Evolutionary conservation across 2,113 vertebrate genomes (phyloP).

Genomic region (Mormyrus iriodes): DNA sequence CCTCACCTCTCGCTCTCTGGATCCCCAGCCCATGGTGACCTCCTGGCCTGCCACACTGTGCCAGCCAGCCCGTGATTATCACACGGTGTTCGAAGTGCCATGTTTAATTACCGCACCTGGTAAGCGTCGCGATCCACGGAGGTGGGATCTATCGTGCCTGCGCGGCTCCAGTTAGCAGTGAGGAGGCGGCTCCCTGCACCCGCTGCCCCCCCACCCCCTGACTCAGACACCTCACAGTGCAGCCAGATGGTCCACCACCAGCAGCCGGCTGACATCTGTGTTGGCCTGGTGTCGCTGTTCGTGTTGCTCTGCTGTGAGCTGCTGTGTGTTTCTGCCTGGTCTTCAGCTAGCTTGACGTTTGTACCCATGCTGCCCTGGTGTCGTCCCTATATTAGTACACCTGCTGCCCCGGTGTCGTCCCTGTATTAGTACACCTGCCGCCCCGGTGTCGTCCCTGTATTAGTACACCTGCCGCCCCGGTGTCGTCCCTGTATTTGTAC

Average conservation of each 20-base stretch:
- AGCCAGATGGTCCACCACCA: slow-evolving; percentile 24
- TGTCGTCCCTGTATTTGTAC: not conserved
- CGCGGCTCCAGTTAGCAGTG: not conserved
- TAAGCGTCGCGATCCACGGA: slow-evolving; percentile 39
- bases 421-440: not conserved
- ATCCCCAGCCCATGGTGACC: slow-evolving; percentile 54
- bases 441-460: too few relatives aligned
- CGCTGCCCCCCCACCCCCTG: not conserved
- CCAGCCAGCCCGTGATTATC: slow-evolving; percentile 47
- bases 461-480: not conserved
- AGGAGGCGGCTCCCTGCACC: slow-evolving; percentile 6
- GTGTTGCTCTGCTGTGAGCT: not conserved
- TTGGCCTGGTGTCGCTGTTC: slow-evolving; percentile 11
- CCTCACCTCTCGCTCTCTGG: slow-evolving; percentile 20
- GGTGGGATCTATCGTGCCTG: not conserved
- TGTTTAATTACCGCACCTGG: slow-evolving; percentile 54
- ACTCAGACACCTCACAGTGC: not conserved
- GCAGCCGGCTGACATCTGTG: slow-evolving; percentile 29
- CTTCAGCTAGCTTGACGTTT: not conserved
- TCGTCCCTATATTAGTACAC: not conserved
- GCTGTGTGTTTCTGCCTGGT: not conserved
- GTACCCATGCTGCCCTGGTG: not conserved
- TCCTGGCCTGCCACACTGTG: slow-evolving; percentile 49
- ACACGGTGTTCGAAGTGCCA: slow-evolving; percentile 21
- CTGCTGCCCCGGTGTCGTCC: not conserved